phyloP scores from a whole-genome alignment of 2,113 vertebrate genomes.

The Agapornis roseicollis region DNA sequence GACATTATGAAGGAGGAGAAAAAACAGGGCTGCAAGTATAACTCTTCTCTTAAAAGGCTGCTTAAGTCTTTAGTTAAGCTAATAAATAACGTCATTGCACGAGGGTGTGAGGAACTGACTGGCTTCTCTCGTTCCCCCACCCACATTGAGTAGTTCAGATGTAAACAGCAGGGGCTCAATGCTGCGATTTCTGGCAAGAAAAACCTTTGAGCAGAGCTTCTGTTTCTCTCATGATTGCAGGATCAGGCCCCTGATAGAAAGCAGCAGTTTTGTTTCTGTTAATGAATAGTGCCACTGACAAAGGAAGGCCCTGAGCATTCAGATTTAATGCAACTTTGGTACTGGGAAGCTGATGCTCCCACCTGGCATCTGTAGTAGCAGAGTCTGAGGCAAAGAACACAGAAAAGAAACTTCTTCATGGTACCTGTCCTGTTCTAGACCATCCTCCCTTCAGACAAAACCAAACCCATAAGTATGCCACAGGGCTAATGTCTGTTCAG shows the following conservation, averaged over 20 bases:
- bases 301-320: constrained; percentile 41
- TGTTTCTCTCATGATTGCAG: not conserved
- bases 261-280: constrained; percentile 2
- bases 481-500: not conserved
- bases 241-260: not conserved
- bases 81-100: constrained; percentile 68
- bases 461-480: not conserved
- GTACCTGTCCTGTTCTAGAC: not conserved
- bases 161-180: constrained; percentile 12
- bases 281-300: not conserved
- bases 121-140: not conserved
- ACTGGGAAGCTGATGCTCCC: not conserved
- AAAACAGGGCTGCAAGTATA: not conserved
- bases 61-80: constrained; percentile 28
- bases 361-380: not conserved
- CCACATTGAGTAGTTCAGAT: not conserved
- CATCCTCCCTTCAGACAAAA: not conserved
- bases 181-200: not conserved
- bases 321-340: constrained; percentile 33
- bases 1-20: not conserved
- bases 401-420: not conserved
- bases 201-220: not conserved
- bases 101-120: constrained; percentile 1
- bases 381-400: not conserved
- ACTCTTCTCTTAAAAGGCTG: not conserved